Conservation (phyloP, 2,888 invertebrate species). For the Eupithecia dodoneata region DNA sequence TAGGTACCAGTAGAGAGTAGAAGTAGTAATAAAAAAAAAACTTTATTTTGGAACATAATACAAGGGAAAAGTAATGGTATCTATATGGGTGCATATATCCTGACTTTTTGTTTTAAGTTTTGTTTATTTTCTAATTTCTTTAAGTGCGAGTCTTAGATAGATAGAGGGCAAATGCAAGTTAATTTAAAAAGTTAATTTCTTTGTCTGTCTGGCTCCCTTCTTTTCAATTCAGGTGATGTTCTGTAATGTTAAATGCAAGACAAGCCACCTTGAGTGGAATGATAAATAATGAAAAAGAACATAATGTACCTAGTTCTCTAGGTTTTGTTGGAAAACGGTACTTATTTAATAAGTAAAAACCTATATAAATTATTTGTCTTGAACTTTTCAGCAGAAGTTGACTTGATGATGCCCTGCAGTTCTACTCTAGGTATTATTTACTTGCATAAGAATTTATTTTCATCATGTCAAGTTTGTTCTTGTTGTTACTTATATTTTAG, state of each 20-base stretch:
- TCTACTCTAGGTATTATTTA: background rate
- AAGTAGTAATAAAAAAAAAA: too few relatives aligned
- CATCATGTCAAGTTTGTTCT: background rate
- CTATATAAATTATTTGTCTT: too few relatives aligned
- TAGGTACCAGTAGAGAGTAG: background rate
- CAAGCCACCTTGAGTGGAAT: conserved; percentile 57
- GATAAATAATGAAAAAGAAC: conserved; percentile 66
- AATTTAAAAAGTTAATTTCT: conserved; percentile 62
- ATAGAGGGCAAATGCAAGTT: conserved; percentile 44
- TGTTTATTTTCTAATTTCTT: conserved; percentile 23
- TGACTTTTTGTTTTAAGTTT: background rate
- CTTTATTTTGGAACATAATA: too few relatives aligned
- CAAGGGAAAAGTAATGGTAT: too few relatives aligned
- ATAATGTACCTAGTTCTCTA: conserved; percentile 59
- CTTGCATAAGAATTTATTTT: background rate
- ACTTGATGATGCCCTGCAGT: background rate
- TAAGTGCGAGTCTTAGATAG: conserved; percentile 34
- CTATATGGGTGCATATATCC: background rate
- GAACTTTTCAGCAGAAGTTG: background rate
- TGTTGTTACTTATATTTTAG: background rate
- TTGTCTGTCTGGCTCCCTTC: conserved; percentile 50
- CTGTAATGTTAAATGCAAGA: conserved; percentile 66
- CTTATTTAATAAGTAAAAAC: background rate
- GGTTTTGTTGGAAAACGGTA: conserved; percentile 41
- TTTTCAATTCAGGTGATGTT: conserved; percentile 60